Percentiles rank a stretch among this genome's conserved stretches.
Conservation (phyloP, 2,888 invertebrate genomes). For the Pristionchus fissidentatus region DNA sequence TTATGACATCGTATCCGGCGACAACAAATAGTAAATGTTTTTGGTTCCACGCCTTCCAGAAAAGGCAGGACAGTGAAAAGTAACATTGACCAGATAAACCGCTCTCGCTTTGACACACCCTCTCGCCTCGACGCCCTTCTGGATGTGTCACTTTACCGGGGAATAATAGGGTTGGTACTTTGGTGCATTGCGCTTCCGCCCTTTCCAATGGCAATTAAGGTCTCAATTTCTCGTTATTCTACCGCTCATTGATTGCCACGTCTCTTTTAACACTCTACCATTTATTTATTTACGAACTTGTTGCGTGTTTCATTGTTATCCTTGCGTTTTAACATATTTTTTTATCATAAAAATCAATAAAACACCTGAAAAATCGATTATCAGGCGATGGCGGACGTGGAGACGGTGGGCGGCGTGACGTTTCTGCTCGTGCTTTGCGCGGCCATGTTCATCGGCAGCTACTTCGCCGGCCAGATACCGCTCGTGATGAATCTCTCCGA, state of each 20-base stretch:
- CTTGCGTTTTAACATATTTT: no score
- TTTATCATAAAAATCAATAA: not conserved
- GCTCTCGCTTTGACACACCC: no score
- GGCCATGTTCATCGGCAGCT: constrained; percentile 96
- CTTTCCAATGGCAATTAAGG: not conserved
- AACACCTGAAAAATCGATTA: not conserved
- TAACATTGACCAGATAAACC: no score
- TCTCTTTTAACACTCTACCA: no score
- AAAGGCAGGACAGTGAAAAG: no score
- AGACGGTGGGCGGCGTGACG: constrained; percentile 85
- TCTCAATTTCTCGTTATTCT: not conserved
- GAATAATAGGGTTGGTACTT: no score
- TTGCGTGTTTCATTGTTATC: no score
- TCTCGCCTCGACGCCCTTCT: not conserved
- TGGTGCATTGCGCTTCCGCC: not conserved
- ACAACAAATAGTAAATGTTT: no score
- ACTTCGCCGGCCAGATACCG: constrained; percentile 93
- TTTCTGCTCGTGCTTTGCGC: constrained; percentile 87
- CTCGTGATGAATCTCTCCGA: constrained; percentile 93
- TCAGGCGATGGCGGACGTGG: constrained; percentile 74
- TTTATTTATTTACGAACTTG: no score
- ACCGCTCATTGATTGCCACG: constrained; percentile 3
- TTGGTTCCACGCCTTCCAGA: no score
- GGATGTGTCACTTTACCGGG: no score
- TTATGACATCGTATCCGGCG: no score